Conservation (phyloP, 2,113 vertebrate species). For the Hemicordylus capensis region DNA sequence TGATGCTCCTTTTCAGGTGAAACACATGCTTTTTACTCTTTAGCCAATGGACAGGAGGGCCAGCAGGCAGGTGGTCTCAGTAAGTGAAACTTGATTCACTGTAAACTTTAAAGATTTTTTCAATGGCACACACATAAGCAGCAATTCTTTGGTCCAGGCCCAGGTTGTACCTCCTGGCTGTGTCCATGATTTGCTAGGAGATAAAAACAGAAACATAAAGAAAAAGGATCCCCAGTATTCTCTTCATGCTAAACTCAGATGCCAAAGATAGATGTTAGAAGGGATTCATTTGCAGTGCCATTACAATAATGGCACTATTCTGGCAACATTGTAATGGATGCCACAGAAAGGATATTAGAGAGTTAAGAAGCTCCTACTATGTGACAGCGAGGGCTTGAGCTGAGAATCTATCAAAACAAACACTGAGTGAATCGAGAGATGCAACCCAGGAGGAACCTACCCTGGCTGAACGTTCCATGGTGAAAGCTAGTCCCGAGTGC, state of each 20-base stretch:
- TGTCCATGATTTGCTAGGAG: slow-evolving; percentile 86
- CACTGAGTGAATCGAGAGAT: background rate
- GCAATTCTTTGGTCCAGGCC: slow-evolving; percentile 86
- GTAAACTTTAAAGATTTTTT: slow-evolving; percentile 88
- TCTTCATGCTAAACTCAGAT: background rate
- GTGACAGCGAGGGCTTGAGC: background rate
- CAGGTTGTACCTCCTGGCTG: slow-evolving; percentile 85
- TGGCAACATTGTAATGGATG: background rate
- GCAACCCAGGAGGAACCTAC: background rate
- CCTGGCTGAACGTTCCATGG: slow-evolving; percentile 21
- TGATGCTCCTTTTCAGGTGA: background rate
- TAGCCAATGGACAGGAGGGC: rapidly evolving
- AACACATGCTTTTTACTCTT: background rate
- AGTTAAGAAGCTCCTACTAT: background rate
- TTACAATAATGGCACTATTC: background rate
- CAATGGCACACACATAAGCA: slow-evolving; percentile 88
- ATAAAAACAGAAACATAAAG: slow-evolving; percentile 3
- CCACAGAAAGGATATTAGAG: background rate
- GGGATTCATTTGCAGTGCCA: background rate
- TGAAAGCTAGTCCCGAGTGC: slow-evolving; percentile 17
- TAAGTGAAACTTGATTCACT: slow-evolving; percentile 83
- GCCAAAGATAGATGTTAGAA: background rate
- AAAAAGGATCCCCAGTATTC: background rate
- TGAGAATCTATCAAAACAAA: background rate
- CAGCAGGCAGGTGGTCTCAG: background rate